Conservation (phyloP, 2,113 vertebrate species). For the Pipra filicauda region DNA sequence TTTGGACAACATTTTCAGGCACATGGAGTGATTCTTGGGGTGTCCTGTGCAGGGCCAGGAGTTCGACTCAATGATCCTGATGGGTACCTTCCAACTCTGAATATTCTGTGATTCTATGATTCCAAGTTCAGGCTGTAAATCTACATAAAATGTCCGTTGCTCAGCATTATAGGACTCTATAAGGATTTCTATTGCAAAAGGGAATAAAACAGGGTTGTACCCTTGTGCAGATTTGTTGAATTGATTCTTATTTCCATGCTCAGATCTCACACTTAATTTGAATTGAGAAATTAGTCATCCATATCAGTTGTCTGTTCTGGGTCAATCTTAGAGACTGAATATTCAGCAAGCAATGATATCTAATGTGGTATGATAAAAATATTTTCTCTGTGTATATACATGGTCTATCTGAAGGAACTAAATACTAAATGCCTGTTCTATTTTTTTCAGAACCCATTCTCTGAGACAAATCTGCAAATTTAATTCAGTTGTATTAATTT, state of each 20-base stretch:
- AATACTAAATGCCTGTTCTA: not conserved
- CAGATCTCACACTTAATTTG: not conserved
- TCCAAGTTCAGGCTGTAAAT: not conserved
- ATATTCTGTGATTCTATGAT: not conserved
- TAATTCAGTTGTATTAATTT: not conserved
- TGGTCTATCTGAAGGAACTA: not conserved
- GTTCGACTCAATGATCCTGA: rapidly evolving
- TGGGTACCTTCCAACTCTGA: not conserved
- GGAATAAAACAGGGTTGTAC: not conserved
- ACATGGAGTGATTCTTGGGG: not conserved
- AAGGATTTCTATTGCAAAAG: not conserved
- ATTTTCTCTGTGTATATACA: not conserved
- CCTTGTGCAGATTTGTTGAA: not conserved
- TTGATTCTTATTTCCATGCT: not conserved
- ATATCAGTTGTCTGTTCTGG: not conserved
- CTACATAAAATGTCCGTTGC: not conserved
- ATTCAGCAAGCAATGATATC: not conserved
- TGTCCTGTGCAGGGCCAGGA: not conserved
- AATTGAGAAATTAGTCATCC: not conserved
- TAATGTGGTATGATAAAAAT: not conserved
- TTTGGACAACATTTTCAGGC: not conserved
- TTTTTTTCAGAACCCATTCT: not conserved
- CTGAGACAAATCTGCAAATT: not conserved
- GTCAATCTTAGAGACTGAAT: not conserved
- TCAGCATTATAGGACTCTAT: not conserved